These are phyloP conservation scores for Nothocercus nigrocapillus DNA, from an alignment of 2,113 vertebrate species.

Conservation along the genomic window DNA sequence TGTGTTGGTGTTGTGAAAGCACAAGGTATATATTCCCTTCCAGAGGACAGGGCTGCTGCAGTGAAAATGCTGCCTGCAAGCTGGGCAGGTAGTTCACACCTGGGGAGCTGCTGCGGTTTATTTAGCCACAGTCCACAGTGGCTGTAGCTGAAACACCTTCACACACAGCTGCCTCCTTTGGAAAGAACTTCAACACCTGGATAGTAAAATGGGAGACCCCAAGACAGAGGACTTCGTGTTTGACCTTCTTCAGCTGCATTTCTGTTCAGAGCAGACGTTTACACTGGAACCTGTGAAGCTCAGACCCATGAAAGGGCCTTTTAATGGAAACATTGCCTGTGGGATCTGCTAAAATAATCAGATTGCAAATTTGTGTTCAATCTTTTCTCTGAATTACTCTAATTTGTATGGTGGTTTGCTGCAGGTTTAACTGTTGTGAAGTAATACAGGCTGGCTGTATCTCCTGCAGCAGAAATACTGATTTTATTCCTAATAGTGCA, in stretches of 20 bases:
- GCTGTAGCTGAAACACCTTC: background rate
- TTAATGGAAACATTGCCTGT: fast-evolving
- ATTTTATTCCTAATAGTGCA: background rate
- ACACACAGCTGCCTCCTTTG: fast-evolving
- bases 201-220: background rate
- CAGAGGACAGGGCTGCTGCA: background rate
- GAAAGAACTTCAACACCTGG: background rate
- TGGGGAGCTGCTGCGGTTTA: background rate
- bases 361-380: background rate
- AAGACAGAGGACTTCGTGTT: background rate
- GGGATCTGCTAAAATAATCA: background rate
- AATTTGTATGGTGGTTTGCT: background rate
- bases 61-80: background rate
- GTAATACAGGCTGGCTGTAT: background rate
- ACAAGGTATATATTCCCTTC: background rate
- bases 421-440: background rate
- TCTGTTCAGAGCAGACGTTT: background rate
- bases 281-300: fast-evolving
- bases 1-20: background rate
- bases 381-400: background rate
- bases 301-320: background rate
- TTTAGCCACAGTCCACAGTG: background rate
- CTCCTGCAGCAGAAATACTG: background rate
- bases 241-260: background rate
- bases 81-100: background rate